Base-by-base conservation (phyloP, 2,113 vertebrate species). In the Myiopsitta monachus region DNA sequence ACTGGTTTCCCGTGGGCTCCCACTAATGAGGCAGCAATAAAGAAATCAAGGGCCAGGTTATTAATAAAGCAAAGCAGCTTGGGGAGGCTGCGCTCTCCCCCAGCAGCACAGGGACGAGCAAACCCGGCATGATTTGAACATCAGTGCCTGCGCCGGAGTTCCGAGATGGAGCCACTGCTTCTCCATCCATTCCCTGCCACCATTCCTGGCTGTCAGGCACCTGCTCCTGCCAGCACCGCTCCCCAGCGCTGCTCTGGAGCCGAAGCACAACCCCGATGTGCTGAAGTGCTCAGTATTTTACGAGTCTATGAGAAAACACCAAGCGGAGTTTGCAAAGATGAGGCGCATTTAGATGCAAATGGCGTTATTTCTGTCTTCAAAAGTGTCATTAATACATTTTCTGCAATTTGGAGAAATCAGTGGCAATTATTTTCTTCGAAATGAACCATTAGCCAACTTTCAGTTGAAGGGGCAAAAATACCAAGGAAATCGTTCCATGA, bases 341-440 rank as follows among this genome's bases (percentile, higher is more conserved):
- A 76, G 90, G 88, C 38, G 16, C 94, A 97, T 97, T 97, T 95
- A 97, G 87, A 97, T 97, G 97, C 96, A 96, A 97, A 97, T 97
- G 16, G 90, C 14, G 96, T 92, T 97, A 97, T 97, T 97, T 96
- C 92, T 77, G 95, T 93, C 96, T 72, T 86, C 70, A 90, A 96
- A 93, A 87, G 55, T 84, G 86, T 96, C 95, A 96, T 97, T 96
- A 97, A 97, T 97, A 95, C 94, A 83, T 97, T 96, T 97, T 92
- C 81, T 81, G 94, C 96, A 95, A 96, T 97, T 95, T 94, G 94
- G 89, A 89, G 87, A 96, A 97, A 97, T 97, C 92, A 96, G 95
- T 3, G 39, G 93, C 96, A 96, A 96, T 97, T 96, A 96, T 96
- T 95, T 81, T 96, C 85, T 76, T 44, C 33, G 49, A 66, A 89